Evolutionary conservation across 2,113 vertebrate species (phyloP), one percentile per base, ranked within the genome.

Genomic region (Falcunculus frontatus): DNA sequence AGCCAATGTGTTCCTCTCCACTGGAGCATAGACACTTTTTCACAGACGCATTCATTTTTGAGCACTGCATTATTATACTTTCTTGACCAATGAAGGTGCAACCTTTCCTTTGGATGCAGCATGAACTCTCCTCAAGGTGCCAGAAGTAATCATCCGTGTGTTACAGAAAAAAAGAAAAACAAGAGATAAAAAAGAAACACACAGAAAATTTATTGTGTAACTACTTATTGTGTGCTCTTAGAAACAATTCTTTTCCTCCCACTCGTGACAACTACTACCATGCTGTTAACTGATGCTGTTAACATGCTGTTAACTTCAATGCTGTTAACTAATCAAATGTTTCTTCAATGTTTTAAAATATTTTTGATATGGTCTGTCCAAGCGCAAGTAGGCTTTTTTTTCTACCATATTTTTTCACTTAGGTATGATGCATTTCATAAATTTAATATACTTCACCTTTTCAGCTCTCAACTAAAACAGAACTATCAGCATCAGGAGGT

Each of bases 141-240:
- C 55, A 84, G 21, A 84, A 57, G 10, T 46, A 50, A 50, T 26
- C 5, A 73, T 60, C 11, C 0, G 0, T 13, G 2, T 37, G 5
- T 53, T 60, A 44, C 29, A 25, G 25, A 37, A 68, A 25, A 42
- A 55, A 59, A 44, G 15, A 68, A 16, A 42, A 14, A 37, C 2
- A 55, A 53, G 15, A 35, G 26, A 59, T 7, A 39, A 35, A 39
- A 23, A 47, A 57, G 11, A 69, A 52, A 16, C 6, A 23, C 11
- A 19, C 10, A 33, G 32, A 47, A 63, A 56, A 72, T 35, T 4
- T 47, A 11, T 26, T 46, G 18, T 46, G 16, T 27, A 56, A 77
- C 32, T 37, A 7, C 1, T n/a, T n/a, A n/a, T n/a, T n/a, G n/a
- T n/a, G n/a, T n/a, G 1, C 5, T 44, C 30, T 41, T 42, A 42